Evolutionary conservation across 1,140 invertebrate genomes (phyloP), one percentile per base, ranked within the genome.

Genomic region (Scylla paramamosain): DNA sequence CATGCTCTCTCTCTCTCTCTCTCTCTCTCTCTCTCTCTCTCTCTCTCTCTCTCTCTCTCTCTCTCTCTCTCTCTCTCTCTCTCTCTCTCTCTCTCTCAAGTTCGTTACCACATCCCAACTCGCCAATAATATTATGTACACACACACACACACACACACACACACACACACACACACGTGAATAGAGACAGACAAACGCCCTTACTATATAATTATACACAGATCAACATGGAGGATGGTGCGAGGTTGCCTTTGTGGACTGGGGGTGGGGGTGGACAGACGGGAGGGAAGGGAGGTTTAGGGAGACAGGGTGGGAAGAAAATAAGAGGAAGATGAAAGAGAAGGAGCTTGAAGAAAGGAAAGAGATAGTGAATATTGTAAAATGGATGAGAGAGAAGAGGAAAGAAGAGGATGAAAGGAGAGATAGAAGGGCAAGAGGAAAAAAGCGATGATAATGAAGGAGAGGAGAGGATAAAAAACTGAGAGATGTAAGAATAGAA

Each of bases 121-220:
- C 52, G 52, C 52, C 52, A 59, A 59, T 59, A 39, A 59, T 59
- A 59, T 59, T 59, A 59, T 59, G 52, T 59, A 59, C 52, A 59
- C 16, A 59, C 52, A 59, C 12, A 59, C 52, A 20, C 10, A 59
- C 16, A 59, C 52, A 59, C 52, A 59, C 52, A 46, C 86, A 31
- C 45, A 88, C 86, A 88, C 52, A 59, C 67, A n/a, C 67, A 77
- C 45, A 88, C 86, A 32, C 29, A 88, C 86, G 29, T 88, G 25
- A 1, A 88, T 25, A 88, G 16, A 88, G n/a, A 88, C 86, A 25
- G 14, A 88, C 86, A 88, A 8, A 3, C 52, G 16, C 0, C 10
- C 52, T 12, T 59, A 39, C 39, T 59, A 59, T 1, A 59, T 59
- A 59, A 39, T 39, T 59, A 59, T 12, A 59, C 52, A 59, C 52